A percentile compares a stretch with the other conserved stretches of the same genome.
These are phyloP conservation scores for Lasiurus cinereus DNA, from an alignment of 2,113 vertebrate species.

Conservation along the genomic window DNA sequence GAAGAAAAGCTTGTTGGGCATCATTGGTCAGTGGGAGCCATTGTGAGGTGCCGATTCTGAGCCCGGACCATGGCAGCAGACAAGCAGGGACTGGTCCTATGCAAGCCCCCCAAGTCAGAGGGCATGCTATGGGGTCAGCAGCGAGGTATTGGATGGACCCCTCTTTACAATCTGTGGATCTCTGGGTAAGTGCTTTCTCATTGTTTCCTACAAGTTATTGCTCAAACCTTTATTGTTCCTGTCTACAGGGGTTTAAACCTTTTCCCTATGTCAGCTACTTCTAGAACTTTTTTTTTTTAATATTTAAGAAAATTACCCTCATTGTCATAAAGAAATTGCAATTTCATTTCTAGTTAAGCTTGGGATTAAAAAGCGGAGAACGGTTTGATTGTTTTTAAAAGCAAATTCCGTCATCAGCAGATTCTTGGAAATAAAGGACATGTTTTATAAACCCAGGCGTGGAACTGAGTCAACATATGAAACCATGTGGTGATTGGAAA, in stretches of 20 bases:
- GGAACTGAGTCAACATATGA: conserved; percentile 24
- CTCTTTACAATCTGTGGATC: background rate
- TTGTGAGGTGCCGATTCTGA: background rate
- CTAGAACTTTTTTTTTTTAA: background rate
- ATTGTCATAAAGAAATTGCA: background rate
- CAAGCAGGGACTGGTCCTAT: background rate
- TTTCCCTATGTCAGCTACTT: background rate
- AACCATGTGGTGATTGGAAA: conserved; percentile 41
- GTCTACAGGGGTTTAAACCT: background rate
- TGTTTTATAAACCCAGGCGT: conserved; percentile 39
- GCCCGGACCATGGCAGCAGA: background rate
- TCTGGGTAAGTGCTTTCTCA: background rate
- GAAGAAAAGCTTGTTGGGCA: background rate
- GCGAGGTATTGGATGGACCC: background rate
- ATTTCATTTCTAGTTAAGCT: conserved; percentile 42
- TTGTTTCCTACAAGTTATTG: background rate
- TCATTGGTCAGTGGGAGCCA: background rate
- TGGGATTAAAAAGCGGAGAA: conserved; percentile 22
- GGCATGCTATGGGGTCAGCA: background rate
- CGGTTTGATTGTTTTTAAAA: background rate
- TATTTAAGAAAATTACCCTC: background rate
- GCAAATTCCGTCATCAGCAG: background rate
- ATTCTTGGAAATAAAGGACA: conserved; percentile 39
- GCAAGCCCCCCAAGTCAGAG: fast-evolving
- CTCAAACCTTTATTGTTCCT: background rate